Evolutionary conservation across 2,888 invertebrate genomes (phyloP).

Genomic region (Buathra laborator): DNA sequence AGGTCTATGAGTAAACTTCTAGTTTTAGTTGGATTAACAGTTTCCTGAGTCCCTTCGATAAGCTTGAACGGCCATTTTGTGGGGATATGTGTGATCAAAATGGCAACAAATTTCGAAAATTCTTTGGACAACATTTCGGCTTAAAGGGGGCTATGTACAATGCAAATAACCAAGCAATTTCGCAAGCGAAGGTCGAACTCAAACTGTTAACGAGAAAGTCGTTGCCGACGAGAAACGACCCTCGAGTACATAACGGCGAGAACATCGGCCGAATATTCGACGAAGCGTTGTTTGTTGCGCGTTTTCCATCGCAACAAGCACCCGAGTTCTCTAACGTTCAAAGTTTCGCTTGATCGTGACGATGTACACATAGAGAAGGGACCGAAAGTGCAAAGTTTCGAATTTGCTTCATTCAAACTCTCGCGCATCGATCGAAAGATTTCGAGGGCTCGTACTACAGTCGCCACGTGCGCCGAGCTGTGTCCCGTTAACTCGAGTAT

Average conservation of each 20-base stretch:
- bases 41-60: too few relatives aligned
- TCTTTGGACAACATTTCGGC: neutral
- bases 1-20: too few relatives aligned
- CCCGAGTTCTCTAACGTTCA: slow-evolving; percentile 16
- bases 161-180: neutral
- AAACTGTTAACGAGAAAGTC: slow-evolving; percentile 33
- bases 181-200: slow-evolving; percentile 25
- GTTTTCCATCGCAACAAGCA: slow-evolving; percentile 38
- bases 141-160: neutral
- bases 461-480: neutral
- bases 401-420: slow-evolving; percentile 18
- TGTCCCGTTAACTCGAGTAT: neutral
- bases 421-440: slow-evolving; percentile 12
- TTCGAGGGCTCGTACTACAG: neutral
- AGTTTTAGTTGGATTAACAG: too few relatives aligned
- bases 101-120: neutral
- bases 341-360: slow-evolving; percentile 26
- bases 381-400: slow-evolving; percentile 35
- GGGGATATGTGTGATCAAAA: too few relatives aligned
- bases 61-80: too few relatives aligned
- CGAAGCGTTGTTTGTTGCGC: slow-evolving; percentile 35
- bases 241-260: slow-evolving; percentile 4
- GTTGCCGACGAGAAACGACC: slow-evolving; percentile 43
- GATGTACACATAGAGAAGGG: neutral
- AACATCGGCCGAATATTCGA: slow-evolving; percentile 14